Evolutionary conservation across 1,140 invertebrate genomes (phyloP).

Genomic region (Drosophila rhopaloa): DNA sequence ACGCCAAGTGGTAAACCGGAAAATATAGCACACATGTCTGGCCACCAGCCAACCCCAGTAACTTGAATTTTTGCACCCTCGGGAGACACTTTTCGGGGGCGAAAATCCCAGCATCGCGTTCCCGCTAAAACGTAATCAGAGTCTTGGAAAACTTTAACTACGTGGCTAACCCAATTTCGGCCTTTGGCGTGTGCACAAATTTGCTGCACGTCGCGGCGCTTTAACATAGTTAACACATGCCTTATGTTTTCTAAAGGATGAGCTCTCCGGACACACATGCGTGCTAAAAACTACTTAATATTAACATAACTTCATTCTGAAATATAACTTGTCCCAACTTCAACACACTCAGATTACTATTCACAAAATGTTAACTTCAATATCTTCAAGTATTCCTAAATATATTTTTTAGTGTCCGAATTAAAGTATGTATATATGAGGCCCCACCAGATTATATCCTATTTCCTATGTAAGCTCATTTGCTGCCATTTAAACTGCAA

Average conservation of each 20-base stretch:
- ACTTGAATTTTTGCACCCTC: slow-evolving; percentile 8
- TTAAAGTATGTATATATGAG: not conserved
- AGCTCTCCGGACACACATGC: not conserved
- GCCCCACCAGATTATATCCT: slow-evolving; percentile 3
- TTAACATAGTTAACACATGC: slow-evolving; percentile 70
- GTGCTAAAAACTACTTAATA: not conserved
- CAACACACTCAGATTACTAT: not conserved
- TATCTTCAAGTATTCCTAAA: too few species aligned
- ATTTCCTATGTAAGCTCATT: slow-evolving; percentile 34
- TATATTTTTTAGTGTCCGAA: too few species aligned
- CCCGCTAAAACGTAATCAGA: slow-evolving; percentile 68
- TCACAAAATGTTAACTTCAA: too few species aligned
- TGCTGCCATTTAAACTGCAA: slow-evolving; percentile 19
- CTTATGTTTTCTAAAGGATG: slow-evolving; percentile 17
- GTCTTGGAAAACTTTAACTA: slow-evolving; percentile 60
- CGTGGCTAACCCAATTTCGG: slow-evolving; percentile 72
- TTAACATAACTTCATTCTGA: not conserved
- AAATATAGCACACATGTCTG: slow-evolving; percentile 70
- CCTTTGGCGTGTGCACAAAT: slow-evolving; percentile 15
- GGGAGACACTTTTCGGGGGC: slow-evolving; percentile 31
- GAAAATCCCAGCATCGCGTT: slow-evolving; percentile 64
- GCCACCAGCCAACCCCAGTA: slow-evolving; percentile 23
- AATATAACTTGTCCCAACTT: not conserved
- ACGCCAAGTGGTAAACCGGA: slow-evolving; percentile 76
- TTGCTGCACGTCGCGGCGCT: slow-evolving; percentile 16